Percentiles rank a stretch among this genome's conserved stretches.
phyloP scores from a whole-genome alignment of 2,113 vertebrate genomes.

The Hoplias malabaricus region DNA sequence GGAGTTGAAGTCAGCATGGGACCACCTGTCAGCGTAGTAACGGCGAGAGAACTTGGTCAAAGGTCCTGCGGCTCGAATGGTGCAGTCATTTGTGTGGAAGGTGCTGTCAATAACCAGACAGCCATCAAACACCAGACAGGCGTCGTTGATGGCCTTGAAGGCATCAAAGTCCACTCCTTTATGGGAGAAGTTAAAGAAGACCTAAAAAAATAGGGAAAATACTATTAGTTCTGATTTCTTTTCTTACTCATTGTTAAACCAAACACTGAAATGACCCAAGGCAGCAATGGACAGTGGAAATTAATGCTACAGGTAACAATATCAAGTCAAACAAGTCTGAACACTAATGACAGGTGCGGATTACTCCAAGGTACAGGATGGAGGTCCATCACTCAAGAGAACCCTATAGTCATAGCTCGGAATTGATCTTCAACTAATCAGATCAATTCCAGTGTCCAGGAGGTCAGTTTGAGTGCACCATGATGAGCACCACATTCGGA shows the following conservation, averaged over 20 bases:
- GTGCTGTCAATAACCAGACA: slow-evolving; percentile 80
- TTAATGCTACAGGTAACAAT: too few species aligned
- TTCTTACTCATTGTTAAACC: not conserved
- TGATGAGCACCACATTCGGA: too few species aligned
- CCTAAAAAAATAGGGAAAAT: slow-evolving; percentile 63
- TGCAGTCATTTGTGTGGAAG: slow-evolving; percentile 81
- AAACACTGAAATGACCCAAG: too few species aligned
- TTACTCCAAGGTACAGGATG: too few species aligned
- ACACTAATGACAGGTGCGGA: too few species aligned
- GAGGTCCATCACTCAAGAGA: not conserved
- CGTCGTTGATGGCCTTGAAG: slow-evolving; percentile 79
- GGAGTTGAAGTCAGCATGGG: slow-evolving; percentile 82
- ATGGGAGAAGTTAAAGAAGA: slow-evolving; percentile 83
- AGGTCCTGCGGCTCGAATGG: slow-evolving; percentile 84
- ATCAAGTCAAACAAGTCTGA: too few species aligned
- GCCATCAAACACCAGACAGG: slow-evolving; percentile 85
- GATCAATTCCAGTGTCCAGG: too few species aligned
- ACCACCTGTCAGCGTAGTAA: slow-evolving; percentile 79
- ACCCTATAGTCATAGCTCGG: not conserved
- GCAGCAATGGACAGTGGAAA: too few species aligned
- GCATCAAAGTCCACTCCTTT: slow-evolving; percentile 80
- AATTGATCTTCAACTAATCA: too few species aligned
- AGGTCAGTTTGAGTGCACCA: too few species aligned
- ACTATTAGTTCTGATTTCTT: not conserved
- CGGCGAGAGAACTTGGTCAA: slow-evolving; percentile 85